These are phyloP conservation scores for Oscheius sp. DNA, from an alignment of 2,888 invertebrate genomes.

Conservation along the genomic window DNA sequence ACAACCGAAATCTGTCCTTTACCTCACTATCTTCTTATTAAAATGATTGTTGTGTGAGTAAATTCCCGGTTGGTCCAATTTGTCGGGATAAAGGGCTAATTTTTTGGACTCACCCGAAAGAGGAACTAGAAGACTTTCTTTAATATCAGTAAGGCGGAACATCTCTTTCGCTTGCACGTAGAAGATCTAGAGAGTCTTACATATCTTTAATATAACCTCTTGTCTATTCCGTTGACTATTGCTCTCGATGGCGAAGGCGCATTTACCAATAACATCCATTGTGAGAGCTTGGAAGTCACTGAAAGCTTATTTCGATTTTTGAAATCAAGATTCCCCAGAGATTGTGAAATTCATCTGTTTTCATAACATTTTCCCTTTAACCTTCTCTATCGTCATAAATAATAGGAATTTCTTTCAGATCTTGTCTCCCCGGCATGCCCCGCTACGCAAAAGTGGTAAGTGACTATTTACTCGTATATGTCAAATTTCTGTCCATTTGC, in stretches of 20 bases:
- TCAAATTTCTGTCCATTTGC: conserved; percentile 40
- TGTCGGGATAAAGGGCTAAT: no score
- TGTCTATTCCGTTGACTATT: conserved; percentile 49
- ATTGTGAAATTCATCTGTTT: neutral
- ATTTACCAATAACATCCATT: conserved; percentile 59
- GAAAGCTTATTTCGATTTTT: conserved; percentile 10
- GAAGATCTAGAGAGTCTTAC: conserved; percentile 18
- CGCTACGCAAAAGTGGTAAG: conserved; percentile 22
- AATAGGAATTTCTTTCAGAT: neutral
- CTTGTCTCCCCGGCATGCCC: conserved; percentile 2
- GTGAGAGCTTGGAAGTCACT: conserved; percentile 64
- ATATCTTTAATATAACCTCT: conserved; percentile 36
- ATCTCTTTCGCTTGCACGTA: conserved; percentile 24
- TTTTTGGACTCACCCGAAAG: conserved; percentile 17
- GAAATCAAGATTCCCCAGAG: neutral
- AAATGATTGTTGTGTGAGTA: neutral
- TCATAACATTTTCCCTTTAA: neutral
- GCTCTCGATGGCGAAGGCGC: conserved; percentile 56
- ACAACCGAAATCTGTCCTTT: neutral
- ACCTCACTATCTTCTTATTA: neutral
- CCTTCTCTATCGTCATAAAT: neutral
- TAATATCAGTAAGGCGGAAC: conserved; percentile 19
- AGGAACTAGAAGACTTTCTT: conserved; percentile 14
- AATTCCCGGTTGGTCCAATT: no score
- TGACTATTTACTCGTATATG: conserved; percentile 54